These are phyloP conservation scores for Himalopsyche phryganea DNA, from an alignment of 1,140 invertebrate species.

Conservation along the genomic window DNA sequence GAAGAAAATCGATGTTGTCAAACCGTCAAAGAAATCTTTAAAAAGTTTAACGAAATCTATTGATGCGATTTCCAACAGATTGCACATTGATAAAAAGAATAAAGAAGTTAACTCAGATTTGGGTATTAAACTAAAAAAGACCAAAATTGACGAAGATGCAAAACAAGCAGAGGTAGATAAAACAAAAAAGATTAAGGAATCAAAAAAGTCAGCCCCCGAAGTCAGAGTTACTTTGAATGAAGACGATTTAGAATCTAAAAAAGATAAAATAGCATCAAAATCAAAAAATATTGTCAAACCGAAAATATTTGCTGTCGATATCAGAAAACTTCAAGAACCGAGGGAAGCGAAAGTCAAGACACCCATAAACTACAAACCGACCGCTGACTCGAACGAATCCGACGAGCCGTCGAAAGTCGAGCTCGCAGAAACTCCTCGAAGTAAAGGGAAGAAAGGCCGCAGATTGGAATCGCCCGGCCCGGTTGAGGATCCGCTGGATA, in stretches of 20 bases:
- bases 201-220: neutral
- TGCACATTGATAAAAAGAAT: conserved; percentile 16
- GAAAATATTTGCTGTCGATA: no score
- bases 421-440: neutral
- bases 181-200: no score
- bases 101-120: neutral
- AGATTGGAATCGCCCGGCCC: conserved; percentile 1
- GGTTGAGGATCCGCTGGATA: neutral
- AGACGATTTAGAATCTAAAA: conserved; percentile 11
- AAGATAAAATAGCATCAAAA: conserved; percentile 11
- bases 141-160: no score
- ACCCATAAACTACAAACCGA: neutral
- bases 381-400: conserved; percentile 16
- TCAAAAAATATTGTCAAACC: no score
- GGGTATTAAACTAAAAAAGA: no score
- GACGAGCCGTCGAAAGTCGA: conserved; percentile 2
- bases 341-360: no score
- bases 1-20: no score
- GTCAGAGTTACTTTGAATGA: conserved; percentile 6
- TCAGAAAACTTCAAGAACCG: no score
- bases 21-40: conserved; percentile 4
- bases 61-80: conserved; percentile 22
- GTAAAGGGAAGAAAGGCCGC: conserved; percentile 12
- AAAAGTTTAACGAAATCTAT: conserved; percentile 20
- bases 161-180: no score